Evolutionary conservation across 2,888 invertebrate genomes (phyloP).

Genomic region (Prosapia bicincta): DNA sequence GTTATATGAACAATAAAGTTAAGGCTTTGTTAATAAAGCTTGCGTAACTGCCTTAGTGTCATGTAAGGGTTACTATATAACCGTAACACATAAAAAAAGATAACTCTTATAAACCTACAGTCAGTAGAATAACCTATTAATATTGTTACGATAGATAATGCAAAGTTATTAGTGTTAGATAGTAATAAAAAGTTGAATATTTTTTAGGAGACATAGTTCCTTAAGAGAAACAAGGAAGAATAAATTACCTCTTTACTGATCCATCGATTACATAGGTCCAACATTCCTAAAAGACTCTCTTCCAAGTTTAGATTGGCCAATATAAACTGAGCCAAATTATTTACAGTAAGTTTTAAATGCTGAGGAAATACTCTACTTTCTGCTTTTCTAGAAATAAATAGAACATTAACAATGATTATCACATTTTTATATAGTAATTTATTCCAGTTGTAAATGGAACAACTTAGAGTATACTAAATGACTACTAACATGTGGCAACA

Average conservation of each 20-base stretch:
- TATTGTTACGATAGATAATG: not conserved
- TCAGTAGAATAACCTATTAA: not conserved
- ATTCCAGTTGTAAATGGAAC: too few species aligned
- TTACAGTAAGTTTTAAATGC: constrained; percentile 57
- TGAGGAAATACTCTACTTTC: constrained; percentile 69
- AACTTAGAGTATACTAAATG: too few species aligned
- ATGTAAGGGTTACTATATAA: too few species aligned
- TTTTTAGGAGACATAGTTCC: not conserved
- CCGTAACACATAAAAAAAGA: too few species aligned
- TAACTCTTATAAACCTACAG: not conserved
- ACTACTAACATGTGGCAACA: too few species aligned
- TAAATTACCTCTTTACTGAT: constrained; percentile 32
- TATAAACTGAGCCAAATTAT: constrained; percentile 67
- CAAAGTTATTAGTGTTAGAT: not conserved
- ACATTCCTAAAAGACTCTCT: constrained; percentile 31
- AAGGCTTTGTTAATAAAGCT: too few species aligned
- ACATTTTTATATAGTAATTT: too few species aligned
- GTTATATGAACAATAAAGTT: too few species aligned
- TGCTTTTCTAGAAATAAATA: constrained; percentile 59
- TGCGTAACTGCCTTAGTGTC: too few species aligned
- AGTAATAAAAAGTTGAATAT: not conserved
- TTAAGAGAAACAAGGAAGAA: constrained; percentile 7
- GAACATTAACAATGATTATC: too few species aligned
- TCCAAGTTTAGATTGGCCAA: constrained; percentile 60
- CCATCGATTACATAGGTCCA: constrained; percentile 34